Evolutionary conservation across 2,888 invertebrate genomes (phyloP), one percentile per base, ranked within the genome.

Genomic region (Hemaris fuciformis): DNA sequence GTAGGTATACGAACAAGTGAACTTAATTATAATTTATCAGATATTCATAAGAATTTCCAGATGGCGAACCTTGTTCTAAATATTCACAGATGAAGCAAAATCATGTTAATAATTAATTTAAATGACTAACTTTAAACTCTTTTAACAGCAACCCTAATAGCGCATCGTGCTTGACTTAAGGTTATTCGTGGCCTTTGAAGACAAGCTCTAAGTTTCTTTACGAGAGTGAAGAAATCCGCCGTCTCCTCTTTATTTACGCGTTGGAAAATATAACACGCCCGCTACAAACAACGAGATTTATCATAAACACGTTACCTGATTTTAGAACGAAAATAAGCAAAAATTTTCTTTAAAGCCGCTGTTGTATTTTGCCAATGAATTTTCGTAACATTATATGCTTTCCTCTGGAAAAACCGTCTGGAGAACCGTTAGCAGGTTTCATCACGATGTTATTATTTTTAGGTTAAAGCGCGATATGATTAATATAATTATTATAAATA

Each of bases 171-270:
- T 64, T 46, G 61, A 57, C 64, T 64, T 8, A 41, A 15, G 34
- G 27, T 61, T 63, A 63, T 64, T 59, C 63, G 34, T 41, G 45
- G 34, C 53, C 15, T 38, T 59, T 59, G 18, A 43, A 56, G 53
- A 38, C 60, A 53, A 22, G 34, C 38, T 57, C 27, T 60, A 42
- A 58, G 57, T 60, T 59, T 61, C 59, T 59, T 56, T 57, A 58
- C 57, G 46, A 42, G 57, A 57, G 23, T 41, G 41, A 15, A 57
- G 25, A 23, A 53, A 53, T 53, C 27, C 31, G 10, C 18, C 10
- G 27, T 18, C 27, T 53, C 6, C 27, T 46, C 25, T 53, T 31
- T 53, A 31, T 31, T 53, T 53, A 46, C 31, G 18, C 1, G 22
- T 23, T 22, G 10, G 48, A 48, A 31, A 31, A 31, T 31, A 31